A percentile compares a stretch with the other conserved stretches of the same genome.
phyloP scores from a whole-genome alignment of 1,140 invertebrate species.

The Bombus vancouverensis region DNA sequence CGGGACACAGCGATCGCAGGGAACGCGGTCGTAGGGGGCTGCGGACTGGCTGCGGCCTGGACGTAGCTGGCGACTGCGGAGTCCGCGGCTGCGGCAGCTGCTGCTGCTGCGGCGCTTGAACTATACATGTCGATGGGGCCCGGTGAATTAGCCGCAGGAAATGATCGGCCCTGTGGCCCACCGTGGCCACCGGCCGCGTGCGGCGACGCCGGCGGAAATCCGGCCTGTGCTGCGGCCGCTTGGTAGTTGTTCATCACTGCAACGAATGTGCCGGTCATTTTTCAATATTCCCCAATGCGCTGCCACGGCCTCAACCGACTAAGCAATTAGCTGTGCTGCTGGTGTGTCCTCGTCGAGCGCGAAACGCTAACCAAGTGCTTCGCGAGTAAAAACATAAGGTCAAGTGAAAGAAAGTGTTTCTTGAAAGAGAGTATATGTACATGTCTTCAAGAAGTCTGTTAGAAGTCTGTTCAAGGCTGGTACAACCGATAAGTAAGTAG shows the following conservation, averaged over 20 bases:
- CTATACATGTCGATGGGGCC: constrained; percentile 95
- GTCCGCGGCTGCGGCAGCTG: constrained; percentile 81
- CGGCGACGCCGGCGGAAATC: constrained; percentile 88
- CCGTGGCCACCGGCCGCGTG: constrained; percentile 84
- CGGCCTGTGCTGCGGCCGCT: constrained; percentile 89
- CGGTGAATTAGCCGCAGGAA: constrained; percentile 94
- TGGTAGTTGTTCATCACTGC: constrained; percentile 98
- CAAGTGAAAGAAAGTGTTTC: neutral
- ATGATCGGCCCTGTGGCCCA: constrained; percentile 88
- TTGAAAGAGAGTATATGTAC: neutral
- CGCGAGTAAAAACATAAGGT: neutral
- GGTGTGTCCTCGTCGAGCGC: neutral
- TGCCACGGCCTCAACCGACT: neutral
- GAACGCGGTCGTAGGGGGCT: constrained; percentile 91
- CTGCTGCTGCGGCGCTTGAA: constrained; percentile 89
- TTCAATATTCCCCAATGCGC: constrained; percentile 6
- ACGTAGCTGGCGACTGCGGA: constrained; percentile 91
- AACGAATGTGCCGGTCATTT: constrained; percentile 76
- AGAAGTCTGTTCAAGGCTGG: neutral
- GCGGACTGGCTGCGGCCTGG: constrained; percentile 93
- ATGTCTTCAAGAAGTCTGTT: neutral
- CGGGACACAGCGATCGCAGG: constrained; percentile 94
- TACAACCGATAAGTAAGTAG: no score
- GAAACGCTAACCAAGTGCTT: neutral
- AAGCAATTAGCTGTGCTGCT: neutral